These are phyloP conservation scores for Lepeophtheirus salmonis DNA, from an alignment of 1,140 invertebrate species.

Conservation along the genomic window DNA sequence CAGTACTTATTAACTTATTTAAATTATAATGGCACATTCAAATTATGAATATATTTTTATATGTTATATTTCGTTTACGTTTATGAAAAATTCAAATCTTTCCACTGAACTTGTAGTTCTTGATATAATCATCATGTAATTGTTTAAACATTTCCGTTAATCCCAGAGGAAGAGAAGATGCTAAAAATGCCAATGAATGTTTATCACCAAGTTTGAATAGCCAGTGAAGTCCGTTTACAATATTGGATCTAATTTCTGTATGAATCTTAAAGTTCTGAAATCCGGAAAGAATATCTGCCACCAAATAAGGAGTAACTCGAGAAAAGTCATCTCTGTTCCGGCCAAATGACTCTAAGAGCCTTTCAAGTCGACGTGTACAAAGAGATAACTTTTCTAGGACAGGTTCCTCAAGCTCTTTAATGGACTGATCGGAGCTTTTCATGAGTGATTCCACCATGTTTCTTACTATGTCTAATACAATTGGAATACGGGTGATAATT, in stretches of 20 bases:
- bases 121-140: background rate
- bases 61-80: no score
- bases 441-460: background rate
- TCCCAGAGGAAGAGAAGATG: background rate
- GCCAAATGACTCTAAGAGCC: background rate
- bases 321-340: background rate
- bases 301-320: background rate
- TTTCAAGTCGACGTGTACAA: background rate
- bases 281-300: background rate
- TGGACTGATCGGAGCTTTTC: background rate
- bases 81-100: background rate
- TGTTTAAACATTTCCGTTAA: background rate
- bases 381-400: no score
- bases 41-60: no score
- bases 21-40: no score
- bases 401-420: background rate
- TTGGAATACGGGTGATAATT: background rate
- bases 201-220: background rate
- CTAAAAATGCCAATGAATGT: background rate
- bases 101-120: background rate
- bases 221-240: background rate
- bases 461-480: background rate
- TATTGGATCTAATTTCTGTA: background rate
- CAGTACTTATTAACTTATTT: no score
- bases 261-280: background rate